These are phyloP conservation scores for Coryphaenoides rupestris DNA, from an alignment of 2,113 vertebrate genomes.

Conservation along the genomic window DNA sequence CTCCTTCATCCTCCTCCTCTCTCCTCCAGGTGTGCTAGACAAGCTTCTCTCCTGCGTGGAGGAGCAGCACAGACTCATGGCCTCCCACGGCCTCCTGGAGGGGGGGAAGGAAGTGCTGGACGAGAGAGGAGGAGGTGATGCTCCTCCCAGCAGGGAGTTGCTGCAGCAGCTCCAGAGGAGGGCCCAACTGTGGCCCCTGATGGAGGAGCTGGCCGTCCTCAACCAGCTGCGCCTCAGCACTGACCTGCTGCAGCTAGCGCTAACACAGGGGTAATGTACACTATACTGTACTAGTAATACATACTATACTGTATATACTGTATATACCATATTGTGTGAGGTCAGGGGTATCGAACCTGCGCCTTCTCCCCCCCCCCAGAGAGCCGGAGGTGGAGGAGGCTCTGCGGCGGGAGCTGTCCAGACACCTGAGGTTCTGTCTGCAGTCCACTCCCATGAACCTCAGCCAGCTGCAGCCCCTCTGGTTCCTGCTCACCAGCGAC, in stretches of 20 bases:
- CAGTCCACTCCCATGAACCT: slow-evolving; percentile 81
- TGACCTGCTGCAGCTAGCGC: slow-evolving; percentile 71
- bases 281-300: too few relatives aligned
- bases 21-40: slow-evolving; percentile 68
- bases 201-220: slow-evolving; percentile 82
- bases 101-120: slow-evolving; percentile 31
- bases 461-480: slow-evolving; percentile 81
- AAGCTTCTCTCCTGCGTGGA: slow-evolving; percentile 75
- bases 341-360: too few relatives aligned
- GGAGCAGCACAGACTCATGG: slow-evolving; percentile 73
- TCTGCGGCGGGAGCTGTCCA: slow-evolving; percentile 67
- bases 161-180: slow-evolving; percentile 76
- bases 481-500: slow-evolving; percentile 79
- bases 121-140: slow-evolving; percentile 36
- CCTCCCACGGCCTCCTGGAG: slow-evolving; percentile 70
- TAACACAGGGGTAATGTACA: slow-evolving; percentile 58
- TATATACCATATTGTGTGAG: too few relatives aligned
- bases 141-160: slow-evolving; percentile 53
- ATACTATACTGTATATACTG: too few relatives aligned
- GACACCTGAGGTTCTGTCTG: slow-evolving; percentile 84
- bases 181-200: slow-evolving; percentile 87
- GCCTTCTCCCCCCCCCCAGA: slow-evolving; percentile 57
- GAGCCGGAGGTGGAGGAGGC: slow-evolving; percentile 56
- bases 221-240: slow-evolving; percentile 85
- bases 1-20: too few relatives aligned